Conservation (phyloP, 2,797 vertebrate species). For the Malurus splendens region DNA sequence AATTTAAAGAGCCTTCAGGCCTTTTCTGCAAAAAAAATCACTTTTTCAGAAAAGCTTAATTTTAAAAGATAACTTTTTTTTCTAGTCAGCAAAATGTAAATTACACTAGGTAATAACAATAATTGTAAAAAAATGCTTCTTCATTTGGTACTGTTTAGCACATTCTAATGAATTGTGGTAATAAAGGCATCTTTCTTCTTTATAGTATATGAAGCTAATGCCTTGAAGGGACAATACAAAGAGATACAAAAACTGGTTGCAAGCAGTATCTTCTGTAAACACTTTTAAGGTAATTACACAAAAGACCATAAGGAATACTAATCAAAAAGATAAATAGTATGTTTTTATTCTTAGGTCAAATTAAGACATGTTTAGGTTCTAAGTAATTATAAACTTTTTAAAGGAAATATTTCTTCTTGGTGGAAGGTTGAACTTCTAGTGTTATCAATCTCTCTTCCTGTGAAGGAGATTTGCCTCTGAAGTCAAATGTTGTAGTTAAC, state of each 20-base stretch:
- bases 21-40: constrained; percentile 13
- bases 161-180: constrained; percentile 36
- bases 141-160: constrained; percentile 32
- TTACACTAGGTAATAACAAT: constrained; percentile 36
- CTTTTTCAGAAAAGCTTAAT: background rate
- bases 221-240: constrained; percentile 13
- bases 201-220: background rate
- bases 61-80: background rate
- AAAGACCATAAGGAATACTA: background rate
- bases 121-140: constrained; percentile 37
- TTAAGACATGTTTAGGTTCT: background rate
- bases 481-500: background rate
- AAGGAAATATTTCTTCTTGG: background rate
- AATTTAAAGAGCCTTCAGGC: background rate
- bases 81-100: constrained; percentile 19
- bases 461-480: background rate
- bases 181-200: constrained; percentile 42
- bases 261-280: constrained; percentile 10
- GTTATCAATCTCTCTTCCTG: background rate
- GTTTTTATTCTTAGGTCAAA: background rate
- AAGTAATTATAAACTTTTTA: background rate
- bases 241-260: background rate
- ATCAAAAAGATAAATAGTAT: background rate
- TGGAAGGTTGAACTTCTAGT: background rate
- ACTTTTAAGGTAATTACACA: constrained; percentile 35